A percentile compares a stretch with the other conserved stretches of the same genome.
Evolutionary conservation across 2,888 invertebrate species (phyloP).

Genomic region (Colletes collaris): DNA sequence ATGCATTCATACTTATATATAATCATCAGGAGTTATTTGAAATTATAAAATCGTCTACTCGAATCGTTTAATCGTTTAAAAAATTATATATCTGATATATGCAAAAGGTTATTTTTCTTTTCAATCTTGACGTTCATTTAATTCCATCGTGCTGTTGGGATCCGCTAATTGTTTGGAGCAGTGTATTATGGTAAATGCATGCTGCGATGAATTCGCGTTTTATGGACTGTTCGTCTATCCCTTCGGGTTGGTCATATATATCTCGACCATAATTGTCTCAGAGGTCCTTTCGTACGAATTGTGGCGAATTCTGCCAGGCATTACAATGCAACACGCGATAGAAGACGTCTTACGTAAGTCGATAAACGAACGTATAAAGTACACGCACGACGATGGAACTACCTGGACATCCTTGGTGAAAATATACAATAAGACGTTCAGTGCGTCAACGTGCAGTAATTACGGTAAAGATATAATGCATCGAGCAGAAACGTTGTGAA

Average conservation of each 20-base stretch:
- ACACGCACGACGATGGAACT: not conserved
- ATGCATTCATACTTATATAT: no score
- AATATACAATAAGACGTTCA: conserved; percentile 7
- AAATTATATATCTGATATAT: no score
- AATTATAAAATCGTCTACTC: no score
- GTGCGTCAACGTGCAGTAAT: conserved; percentile 19
- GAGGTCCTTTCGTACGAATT: conserved; percentile 34
- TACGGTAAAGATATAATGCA: conserved; percentile 12
- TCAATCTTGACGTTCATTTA: no score
- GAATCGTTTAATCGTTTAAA: no score
- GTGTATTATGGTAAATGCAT: conserved; percentile 18
- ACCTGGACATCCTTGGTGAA: conserved; percentile 1
- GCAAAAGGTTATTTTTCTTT: no score
- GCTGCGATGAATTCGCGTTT: conserved; percentile 30
- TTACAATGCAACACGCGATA: conserved; percentile 43
- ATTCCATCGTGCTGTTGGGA: no score
- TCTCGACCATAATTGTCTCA: conserved; percentile 46
- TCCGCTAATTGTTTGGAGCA: no score
- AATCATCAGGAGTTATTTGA: no score
- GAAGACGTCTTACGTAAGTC: conserved; percentile 30
- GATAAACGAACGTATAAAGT: conserved; percentile 42
- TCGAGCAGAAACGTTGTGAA: conserved; percentile 16
- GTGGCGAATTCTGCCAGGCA: conserved; percentile 23
- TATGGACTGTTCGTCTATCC: conserved; percentile 18
- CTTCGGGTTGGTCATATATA: conserved; percentile 6